phyloP scores from a whole-genome alignment of 92 coral and sea anemone genomes.

The Micromussa lordhowensis region DNA sequence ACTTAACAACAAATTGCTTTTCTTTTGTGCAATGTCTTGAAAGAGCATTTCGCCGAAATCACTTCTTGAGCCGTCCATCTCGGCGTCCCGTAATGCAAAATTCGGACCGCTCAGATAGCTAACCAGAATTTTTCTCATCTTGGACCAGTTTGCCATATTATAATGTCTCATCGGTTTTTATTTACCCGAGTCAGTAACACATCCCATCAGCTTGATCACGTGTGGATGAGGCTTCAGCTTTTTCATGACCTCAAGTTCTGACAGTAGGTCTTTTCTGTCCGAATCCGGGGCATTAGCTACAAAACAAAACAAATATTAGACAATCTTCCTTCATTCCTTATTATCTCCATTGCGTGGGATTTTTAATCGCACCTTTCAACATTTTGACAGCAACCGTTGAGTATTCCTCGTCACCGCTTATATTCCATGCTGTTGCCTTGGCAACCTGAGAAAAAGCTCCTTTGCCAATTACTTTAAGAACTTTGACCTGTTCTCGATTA shows the following conservation, averaged over 20 bases:
- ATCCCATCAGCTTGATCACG: background rate
- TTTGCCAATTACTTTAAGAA: constrained; percentile 16
- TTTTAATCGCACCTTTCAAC: constrained; percentile 10
- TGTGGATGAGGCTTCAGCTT: background rate
- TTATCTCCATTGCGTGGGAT: background rate
- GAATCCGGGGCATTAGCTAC: constrained; percentile 21
- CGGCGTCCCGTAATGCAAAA: no score
- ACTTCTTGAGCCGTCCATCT: no score
- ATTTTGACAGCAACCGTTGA: constrained; percentile 17
- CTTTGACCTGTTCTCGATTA: constrained; percentile 5
- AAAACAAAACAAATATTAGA: background rate
- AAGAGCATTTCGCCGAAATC: no score
- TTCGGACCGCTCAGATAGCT: no score
- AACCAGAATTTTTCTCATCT: no score
- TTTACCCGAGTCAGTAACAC: background rate
- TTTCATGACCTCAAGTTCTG: constrained; percentile 18
- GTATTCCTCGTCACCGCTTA: background rate
- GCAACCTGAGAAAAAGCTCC: constrained; percentile 37
- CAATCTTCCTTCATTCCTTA: background rate
- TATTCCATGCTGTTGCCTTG: constrained; percentile 10
- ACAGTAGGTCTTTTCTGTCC: constrained; percentile 23
- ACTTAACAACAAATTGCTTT: no score
- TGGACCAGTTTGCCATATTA: no score
- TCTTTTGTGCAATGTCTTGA: no score
- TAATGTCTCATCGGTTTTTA: background rate